These are phyloP conservation scores for Paraescarpia echinospica DNA, from an alignment of 1,140 invertebrate genomes.

Conservation along the genomic window DNA sequence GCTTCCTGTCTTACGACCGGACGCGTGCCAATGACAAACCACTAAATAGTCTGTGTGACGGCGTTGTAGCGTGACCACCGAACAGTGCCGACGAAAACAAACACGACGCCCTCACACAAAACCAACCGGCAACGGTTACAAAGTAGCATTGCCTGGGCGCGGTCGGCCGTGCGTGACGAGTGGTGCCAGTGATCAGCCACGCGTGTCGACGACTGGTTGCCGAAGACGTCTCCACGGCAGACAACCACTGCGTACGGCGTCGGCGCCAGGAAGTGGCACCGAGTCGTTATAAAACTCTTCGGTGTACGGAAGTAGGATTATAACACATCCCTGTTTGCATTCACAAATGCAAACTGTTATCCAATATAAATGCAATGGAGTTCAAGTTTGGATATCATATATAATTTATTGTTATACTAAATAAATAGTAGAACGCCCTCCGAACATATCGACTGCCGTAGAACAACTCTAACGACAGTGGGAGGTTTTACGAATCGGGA, in stretches of 20 bases:
- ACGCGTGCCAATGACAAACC: not conserved
- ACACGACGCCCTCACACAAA: not conserved
- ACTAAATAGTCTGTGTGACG: not conserved
- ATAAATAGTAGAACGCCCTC: no score
- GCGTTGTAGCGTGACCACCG: not conserved
- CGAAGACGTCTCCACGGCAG: not conserved
- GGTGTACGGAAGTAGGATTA: not conserved
- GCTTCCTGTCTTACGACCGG: not conserved
- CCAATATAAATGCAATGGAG: not conserved
- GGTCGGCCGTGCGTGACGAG: not conserved
- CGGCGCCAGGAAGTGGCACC: not conserved
- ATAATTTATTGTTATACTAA: not conserved
- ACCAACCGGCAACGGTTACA: not conserved
- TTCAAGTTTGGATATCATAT: not conserved
- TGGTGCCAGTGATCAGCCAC: not conserved
- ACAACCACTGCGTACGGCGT: not conserved
- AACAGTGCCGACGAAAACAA: not conserved
- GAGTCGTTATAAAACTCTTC: not conserved
- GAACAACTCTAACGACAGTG: no score
- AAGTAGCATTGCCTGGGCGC: not conserved
- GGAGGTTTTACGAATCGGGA: no score
- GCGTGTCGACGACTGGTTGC: not conserved
- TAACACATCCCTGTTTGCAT: not conserved
- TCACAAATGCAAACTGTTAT: not conserved
- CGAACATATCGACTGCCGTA: no score